Evolutionary conservation across 37 sponge, comb jelly and placozoan genomes (phyloP).

Genomic region (Agelas oroides): DNA sequence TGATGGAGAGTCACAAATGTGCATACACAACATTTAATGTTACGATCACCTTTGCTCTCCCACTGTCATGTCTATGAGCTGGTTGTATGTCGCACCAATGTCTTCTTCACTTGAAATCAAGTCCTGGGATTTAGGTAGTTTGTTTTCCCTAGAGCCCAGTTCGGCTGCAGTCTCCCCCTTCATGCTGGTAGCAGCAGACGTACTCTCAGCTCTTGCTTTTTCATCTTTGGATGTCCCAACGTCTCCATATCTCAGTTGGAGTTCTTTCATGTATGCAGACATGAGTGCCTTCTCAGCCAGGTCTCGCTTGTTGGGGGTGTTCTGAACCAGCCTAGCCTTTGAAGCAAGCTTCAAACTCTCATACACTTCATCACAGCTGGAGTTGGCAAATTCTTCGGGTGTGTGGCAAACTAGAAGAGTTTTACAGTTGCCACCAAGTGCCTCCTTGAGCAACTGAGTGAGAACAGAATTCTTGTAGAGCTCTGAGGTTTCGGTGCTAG

Average conservation of each 20-base stretch:
- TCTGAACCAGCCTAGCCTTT: slow-evolving; percentile 46
- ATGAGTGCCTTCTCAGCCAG: slow-evolving; percentile 79
- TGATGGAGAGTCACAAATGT: background rate
- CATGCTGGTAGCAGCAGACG: background rate
- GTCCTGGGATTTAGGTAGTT: background rate
- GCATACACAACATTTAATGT: background rate
- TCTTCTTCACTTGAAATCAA: slow-evolving; percentile 12
- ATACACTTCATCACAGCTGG: background rate
- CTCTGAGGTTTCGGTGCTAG: background rate
- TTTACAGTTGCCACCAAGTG: slow-evolving; percentile 84
- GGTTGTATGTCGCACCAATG: slow-evolving; percentile 12
- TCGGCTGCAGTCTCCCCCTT: too few species aligned
- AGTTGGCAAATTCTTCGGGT: background rate
- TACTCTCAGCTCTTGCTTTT: background rate
- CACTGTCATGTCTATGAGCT: background rate
- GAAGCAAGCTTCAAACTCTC: slow-evolving; percentile 42
- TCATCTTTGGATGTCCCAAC: slow-evolving; percentile 3
- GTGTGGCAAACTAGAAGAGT: slow-evolving; percentile 54
- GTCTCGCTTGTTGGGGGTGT: slow-evolving; percentile 75
- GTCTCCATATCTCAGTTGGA: slow-evolving; percentile 49
- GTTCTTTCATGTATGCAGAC: slow-evolving; percentile 77
- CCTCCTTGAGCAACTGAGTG: slow-evolving; percentile 48
- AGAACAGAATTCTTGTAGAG: slow-evolving; percentile 34
- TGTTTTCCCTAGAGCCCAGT: background rate
- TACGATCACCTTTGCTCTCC: slow-evolving; percentile 15